Base-by-base conservation (phyloP, 2,888 invertebrate genomes). In the Ctenicera cuprea region DNA sequence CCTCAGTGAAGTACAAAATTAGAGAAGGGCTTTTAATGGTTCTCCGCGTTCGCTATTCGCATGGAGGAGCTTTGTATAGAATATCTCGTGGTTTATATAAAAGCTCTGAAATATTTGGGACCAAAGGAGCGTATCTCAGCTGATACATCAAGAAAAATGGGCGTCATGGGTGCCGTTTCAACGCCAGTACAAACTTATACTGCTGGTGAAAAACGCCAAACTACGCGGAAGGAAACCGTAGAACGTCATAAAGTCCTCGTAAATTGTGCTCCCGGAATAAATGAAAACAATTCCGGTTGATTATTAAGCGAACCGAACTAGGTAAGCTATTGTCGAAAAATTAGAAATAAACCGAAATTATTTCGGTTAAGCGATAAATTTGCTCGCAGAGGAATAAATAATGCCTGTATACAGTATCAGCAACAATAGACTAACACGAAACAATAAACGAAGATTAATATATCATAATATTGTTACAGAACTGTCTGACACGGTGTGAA, bases 81-180 rank as follows among this genome's bases (percentile, higher is more conserved):
- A 78, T 76, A 75, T 77, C 76, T 72, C 73, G 78, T 70, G 77
- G 77, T 75, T 76, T 77, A 78, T 78, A 80, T 79, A 81, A 80
- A 81, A 78, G 80, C 78, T 75, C 78, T 80, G 76, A 81, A 81
- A 83, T 83, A 83, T 82, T 81, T 81, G 79, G 72, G 70, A 77
- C 76, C 78, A 78, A 80, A 78, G 78, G 74, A 79, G 78, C 79
- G 80, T 83, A 84, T 83, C 82, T 82, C 81, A 79, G 80, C 78
- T 81, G 82, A 82, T 82, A 82, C 82, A 82, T 83, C 82, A 83
- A 83, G 82, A 84, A 82, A 82, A 83, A 84, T 83, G 80, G 79
- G 79, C 78, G 81, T 76, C 82, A 71, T 76, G 83, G 83, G 84
- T 82, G 81, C 77, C 80, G 79, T 84, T 83, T 80, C 78, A 75